Base-by-base conservation (phyloP, 2,888 invertebrate species). In the Lamproptera curius region DNA sequence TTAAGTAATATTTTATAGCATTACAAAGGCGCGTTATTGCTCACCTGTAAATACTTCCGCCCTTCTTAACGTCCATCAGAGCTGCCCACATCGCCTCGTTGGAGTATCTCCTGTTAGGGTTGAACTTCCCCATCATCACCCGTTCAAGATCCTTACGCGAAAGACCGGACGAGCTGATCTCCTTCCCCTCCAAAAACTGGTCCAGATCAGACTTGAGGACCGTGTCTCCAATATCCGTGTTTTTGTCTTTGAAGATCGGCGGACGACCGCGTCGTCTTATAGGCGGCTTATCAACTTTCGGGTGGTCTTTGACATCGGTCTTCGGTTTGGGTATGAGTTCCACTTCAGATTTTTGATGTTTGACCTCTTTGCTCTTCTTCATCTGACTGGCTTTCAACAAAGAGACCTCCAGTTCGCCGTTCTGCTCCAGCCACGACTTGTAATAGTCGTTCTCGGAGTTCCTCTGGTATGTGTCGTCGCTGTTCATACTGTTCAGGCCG, bases 31-130 rank as follows among this genome's bases (percentile, higher is more conserved):
- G n/a, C n/a, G n/a, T n/a, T n/a, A n/a, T n/a, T n/a, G 48, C 72
- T 67, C 35, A 89, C 89, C 89, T 85, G 55, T 90, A 90, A 55
- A 91, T 90, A 63, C 90, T 90, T 1, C 90, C 89, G 1, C 90
- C 90, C 50, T 87, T 83, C 56, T 90, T 90, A 0, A 90, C 90
- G 50, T 90, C 90, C 89, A 90, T 89, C 1, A 90, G 67, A 1
- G 90, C 90, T 1, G 89, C 87, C 85, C 89, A 90, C 76, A 90
- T 84, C 0, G 89, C 89, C 48, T 89, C 86, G 46, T 88, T 88
- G 0, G 88, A 88, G 51, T 88, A 88, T 46, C 88, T 64, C 33
- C 88, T 62, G 36, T 88, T 88, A 13, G 88, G 88, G 51, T 88
- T 88, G 26, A 86, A 88, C 50, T 88, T 88, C 0, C 88, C 88